Conservation (phyloP, 1,140 invertebrate species). For the Zophobas atratus region DNA sequence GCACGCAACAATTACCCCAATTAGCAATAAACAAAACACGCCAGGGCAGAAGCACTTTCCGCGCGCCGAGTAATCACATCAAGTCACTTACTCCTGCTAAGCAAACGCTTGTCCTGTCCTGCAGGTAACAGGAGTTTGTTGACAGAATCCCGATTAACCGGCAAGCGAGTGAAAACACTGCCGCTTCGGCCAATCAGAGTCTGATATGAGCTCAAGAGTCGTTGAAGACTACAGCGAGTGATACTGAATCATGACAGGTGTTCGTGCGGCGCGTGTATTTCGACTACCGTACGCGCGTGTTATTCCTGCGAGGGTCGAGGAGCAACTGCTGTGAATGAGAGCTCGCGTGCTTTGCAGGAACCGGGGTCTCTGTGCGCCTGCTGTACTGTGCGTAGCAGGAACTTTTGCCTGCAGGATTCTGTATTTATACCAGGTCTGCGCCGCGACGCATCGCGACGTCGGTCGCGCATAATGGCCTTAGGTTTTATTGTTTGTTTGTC, state of each 20-base stretch:
- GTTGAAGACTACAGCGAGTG: conserved; percentile 1
- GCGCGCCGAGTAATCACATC: conserved; percentile 42
- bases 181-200: conserved; percentile 9
- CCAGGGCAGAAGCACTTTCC: conserved; percentile 21
- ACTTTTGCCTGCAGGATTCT: conserved; percentile 50
- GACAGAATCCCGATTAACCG: conserved; percentile 21
- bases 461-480: conserved; percentile 44
- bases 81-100: conserved; percentile 48
- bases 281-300: conserved; percentile 40
- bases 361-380: conserved; percentile 40
- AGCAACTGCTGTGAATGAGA: conserved; percentile 48
- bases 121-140: conserved; percentile 39
- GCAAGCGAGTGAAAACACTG: conserved; percentile 8
- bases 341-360: conserved; percentile 46
- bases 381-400: conserved; percentile 48
- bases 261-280: conserved; percentile 34
- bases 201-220: conserved; percentile 13
- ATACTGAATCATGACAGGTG: conserved; percentile 41
- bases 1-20: conserved; percentile 34
- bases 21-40: conserved; percentile 25
- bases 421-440: conserved; percentile 46
- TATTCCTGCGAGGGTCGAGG: conserved; percentile 40
- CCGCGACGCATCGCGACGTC: conserved; percentile 20
- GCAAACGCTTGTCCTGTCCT: conserved; percentile 40
- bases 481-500: conserved; percentile 50